Percentiles rank a stretch among this genome's conserved stretches.
phyloP scores from a whole-genome alignment of 2,797 vertebrate genomes.

The Pyrocephalus nanus region DNA sequence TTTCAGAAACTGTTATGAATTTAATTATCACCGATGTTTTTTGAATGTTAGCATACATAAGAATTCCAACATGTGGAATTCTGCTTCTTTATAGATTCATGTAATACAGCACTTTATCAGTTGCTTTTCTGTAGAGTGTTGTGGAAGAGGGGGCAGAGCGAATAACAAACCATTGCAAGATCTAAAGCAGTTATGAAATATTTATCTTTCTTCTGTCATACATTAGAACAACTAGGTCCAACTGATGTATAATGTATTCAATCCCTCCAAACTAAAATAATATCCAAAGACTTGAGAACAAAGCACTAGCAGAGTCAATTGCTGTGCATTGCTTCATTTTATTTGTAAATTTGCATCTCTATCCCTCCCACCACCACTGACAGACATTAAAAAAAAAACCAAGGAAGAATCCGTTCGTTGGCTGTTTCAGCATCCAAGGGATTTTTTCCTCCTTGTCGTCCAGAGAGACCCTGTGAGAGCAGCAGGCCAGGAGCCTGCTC shows the following conservation, averaged over 20 bases:
- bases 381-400: neutral
- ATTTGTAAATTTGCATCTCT: neutral
- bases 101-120: neutral
- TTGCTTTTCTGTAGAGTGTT: neutral
- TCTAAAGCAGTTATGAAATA: conserved; percentile 30
- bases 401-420: neutral
- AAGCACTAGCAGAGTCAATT: neutral
- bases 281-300: neutral
- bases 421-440: conserved; percentile 7
- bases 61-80: neutral
- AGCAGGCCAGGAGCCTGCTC: conserved; percentile 69
- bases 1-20: neutral
- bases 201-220: conserved; percentile 1
- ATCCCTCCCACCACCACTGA: neutral
- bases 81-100: neutral
- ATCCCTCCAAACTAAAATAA: neutral
- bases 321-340: neutral
- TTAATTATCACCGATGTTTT: fast-evolving
- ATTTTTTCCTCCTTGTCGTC: conserved; percentile 54
- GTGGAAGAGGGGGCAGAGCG: neutral
- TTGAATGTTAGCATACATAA: neutral
- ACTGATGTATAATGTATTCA: neutral
- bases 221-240: neutral
- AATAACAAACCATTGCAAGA: neutral
- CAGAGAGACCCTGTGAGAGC: conserved; percentile 71